Evolutionary conservation across 2,888 invertebrate genomes (phyloP).

Genomic region (Drosophila stalkeri): DNA sequence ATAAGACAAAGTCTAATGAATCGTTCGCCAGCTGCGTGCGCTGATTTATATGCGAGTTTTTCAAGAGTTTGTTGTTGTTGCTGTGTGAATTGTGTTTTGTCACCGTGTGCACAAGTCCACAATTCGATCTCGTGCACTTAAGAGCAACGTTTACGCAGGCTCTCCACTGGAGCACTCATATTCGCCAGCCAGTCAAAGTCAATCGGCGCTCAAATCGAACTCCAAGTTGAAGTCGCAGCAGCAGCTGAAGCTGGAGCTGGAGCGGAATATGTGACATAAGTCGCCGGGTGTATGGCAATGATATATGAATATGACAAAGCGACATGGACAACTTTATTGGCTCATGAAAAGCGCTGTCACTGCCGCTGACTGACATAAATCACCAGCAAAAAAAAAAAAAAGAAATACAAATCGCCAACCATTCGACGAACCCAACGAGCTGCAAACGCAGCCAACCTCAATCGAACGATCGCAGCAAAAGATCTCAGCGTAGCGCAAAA

Average conservation of each 20-base stretch:
- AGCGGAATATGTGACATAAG: slow-evolving; percentile 72
- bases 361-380: slow-evolving; percentile 78
- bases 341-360: slow-evolving; percentile 81
- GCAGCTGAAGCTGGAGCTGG: slow-evolving; percentile 9
- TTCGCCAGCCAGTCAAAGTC: slow-evolving; percentile 39
- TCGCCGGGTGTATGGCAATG: slow-evolving; percentile 73
- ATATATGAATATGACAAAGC: slow-evolving; percentile 81
- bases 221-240: not conserved
- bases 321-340: slow-evolving; percentile 80
- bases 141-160: slow-evolving; percentile 65
- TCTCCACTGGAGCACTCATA: slow-evolving; percentile 54
- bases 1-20: slow-evolving; percentile 70
- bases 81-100: slow-evolving; percentile 73
- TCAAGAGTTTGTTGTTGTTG: slow-evolving; percentile 31
- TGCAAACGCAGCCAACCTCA: slow-evolving; percentile 41
- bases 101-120: slow-evolving; percentile 63
- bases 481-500: slow-evolving; percentile 5
- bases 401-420: slow-evolving; percentile 25
- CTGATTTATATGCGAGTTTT: slow-evolving; percentile 76
- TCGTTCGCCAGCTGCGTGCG: slow-evolving; percentile 65
- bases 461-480: slow-evolving; percentile 22
- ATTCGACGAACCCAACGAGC: slow-evolving; percentile 39
- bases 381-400: slow-evolving; percentile 47
- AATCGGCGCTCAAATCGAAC: slow-evolving; percentile 14
- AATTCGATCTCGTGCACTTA: slow-evolving; percentile 70